phyloP scores from a whole-genome alignment of 2,888 invertebrate genomes.

The Napeogenes sylphis region DNA sequence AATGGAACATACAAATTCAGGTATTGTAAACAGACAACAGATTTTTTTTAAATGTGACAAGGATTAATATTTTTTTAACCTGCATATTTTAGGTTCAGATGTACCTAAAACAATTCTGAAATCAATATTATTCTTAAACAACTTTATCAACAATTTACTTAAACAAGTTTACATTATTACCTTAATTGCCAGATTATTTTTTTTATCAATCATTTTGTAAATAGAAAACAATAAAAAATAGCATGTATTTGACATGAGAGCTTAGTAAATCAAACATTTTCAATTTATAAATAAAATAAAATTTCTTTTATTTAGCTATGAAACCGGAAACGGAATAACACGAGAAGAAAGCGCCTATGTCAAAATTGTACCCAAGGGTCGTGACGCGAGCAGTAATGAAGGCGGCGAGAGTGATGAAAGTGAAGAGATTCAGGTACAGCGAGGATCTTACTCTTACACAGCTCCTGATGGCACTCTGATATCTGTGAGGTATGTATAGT shows the following conservation, averaged over 20 bases:
- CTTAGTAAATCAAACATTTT: not conserved
- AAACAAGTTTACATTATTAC: too few species aligned
- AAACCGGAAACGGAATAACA: constrained; percentile 87
- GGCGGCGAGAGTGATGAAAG: constrained; percentile 78
- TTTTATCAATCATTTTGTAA: too few species aligned
- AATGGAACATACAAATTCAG: constrained; percentile 76
- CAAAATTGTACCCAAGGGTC: constrained; percentile 77
- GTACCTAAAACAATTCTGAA: too few species aligned
- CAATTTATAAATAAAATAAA: not conserved
- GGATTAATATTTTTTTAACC: constrained; percentile 5
- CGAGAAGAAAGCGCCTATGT: constrained; percentile 85
- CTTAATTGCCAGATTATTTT: too few species aligned
- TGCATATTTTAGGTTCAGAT: too few species aligned
- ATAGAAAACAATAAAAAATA: too few species aligned
- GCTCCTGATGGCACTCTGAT: constrained; percentile 84
- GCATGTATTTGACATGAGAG: too few species aligned
- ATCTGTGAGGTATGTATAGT: constrained; percentile 68
- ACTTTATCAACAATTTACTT: too few species aligned
- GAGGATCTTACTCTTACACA: constrained; percentile 83
- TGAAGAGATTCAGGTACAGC: constrained; percentile 78
- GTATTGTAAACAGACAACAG: constrained; percentile 29
- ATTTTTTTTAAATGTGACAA: constrained; percentile 3
- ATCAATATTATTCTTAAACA: too few species aligned
- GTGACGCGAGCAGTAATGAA: constrained; percentile 62
- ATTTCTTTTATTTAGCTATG: constrained; percentile 75